Evolutionary conservation across 2,797 vertebrate genomes (phyloP), one percentile per base, ranked within the genome.

Genomic region (Alosa sapidissima): DNA sequence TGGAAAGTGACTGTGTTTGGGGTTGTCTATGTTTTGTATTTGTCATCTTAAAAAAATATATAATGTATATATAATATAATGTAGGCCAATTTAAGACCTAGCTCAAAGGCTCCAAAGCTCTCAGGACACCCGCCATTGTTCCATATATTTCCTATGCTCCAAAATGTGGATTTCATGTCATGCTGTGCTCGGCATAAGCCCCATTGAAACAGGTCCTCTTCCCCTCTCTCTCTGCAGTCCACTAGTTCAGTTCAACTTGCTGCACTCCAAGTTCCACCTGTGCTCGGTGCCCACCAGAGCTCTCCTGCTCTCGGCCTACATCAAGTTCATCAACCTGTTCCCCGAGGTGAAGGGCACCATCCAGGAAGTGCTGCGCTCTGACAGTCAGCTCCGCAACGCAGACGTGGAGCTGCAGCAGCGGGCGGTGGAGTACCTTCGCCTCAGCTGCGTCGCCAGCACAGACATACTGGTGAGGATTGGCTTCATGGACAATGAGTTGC

Each of bases 251-350:
- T 98, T 98, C 93, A 97, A 97, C 84, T 93, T 98, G 81, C 95
- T 98, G 82, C 97, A 98, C 89, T 98, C 97, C 55, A 98, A 98
- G 93, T 98, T 98, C 93, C 97, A 98, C 87, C 92, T 98, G 92
- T 98, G 97, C 91, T 98, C 97, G 0, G 97, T 98, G 83, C 96
- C 97, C 0, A 98, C 97, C 0, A 95, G 97, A 0, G 97, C 97
- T 28, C 95, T 98, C 86, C 95, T 98, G 86, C 95, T 98, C 85
- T 98, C 97, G 0, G 97, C 97, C 88, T 98, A 98, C 90, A 98
- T 98, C 94, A 98, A 98, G 92, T 98, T 98, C 87, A 98, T 98
- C 92, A 98, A 98, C 93, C 94, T 98, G 90, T 98, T 98, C 92
- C 97, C 97, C 0, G 97, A 98, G 95, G 97, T 96, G 85, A 98